Evolutionary conservation across 2,113 vertebrate genomes (phyloP), one percentile per base, ranked within the genome.

Genomic region (Anhinga rufa): DNA sequence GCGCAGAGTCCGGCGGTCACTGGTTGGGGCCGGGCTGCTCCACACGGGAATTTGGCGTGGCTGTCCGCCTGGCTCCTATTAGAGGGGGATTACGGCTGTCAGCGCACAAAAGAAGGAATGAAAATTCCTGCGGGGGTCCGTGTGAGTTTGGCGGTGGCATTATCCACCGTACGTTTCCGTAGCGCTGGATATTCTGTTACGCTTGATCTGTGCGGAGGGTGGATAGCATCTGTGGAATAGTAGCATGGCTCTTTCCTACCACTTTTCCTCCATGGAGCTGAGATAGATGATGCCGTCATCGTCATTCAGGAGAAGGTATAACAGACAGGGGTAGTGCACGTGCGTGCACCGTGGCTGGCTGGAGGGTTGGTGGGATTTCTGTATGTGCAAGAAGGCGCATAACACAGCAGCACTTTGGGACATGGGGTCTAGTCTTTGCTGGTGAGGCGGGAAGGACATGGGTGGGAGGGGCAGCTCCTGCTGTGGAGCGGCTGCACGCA

Each of bases 381-480:
- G 0, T 17, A 3, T 0, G 3, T 40, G 36, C n/a, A 9, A 36
- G 52, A 51, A 13, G 14, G 29, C 7, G 62, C 61, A 22, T 14
- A 78, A 26, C 0, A 2, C n/a, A 48, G 9, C 3, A 4, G 42
- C 2, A 1, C 28, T 38, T 74, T 31, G 65, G 74, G 31, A n/a
- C 0, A 2, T 26, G 17, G 2, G 2, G 51, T 32, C 42, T 10
- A 7, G 65, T 38, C 55, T 31, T 76, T 24, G 58, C 70, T 49
- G 44, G 61, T 6, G 18, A 68, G 16, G 36, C 0, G 1, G 32
- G 88, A 88, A 34, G 1, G 9, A 66, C 4, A 2, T 5, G 34
- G 4, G 10, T 0, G 0, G 42, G 52, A 58, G 11, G 28, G 0
- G 2, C 2, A 1, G 18, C 36, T 82, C 0, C 0, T 14, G 6